Conservation (phyloP, 2,797 vertebrate genomes). For the Scomberomorus guttatus region DNA sequence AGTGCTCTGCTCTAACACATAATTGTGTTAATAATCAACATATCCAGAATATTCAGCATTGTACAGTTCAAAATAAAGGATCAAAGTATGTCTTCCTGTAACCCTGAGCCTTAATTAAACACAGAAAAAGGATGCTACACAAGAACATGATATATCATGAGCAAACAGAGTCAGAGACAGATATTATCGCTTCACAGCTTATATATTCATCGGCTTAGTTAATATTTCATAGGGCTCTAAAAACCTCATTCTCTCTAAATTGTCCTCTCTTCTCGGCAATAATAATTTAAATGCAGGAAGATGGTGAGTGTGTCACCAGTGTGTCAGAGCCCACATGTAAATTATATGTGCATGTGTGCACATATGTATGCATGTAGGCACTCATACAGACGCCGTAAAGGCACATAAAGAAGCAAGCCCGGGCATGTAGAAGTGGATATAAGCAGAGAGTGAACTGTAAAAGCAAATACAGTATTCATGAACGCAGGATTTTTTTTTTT, state of each 20-base stretch:
- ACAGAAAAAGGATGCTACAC: slow-evolving; percentile 33
- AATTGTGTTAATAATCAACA: slow-evolving; percentile 9
- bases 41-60: slow-evolving; percentile 19
- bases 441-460: slow-evolving; percentile 15
- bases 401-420: slow-evolving; percentile 45
- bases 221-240: slow-evolving; percentile 81
- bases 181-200: slow-evolving; percentile 66
- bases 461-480: slow-evolving; percentile 6
- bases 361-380: slow-evolving; percentile 59
- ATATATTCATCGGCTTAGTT: slow-evolving; percentile 80
- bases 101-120: slow-evolving; percentile 52
- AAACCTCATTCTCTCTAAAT: slow-evolving; percentile 81
- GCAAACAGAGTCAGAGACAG: slow-evolving; percentile 58
- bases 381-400: slow-evolving; percentile 49
- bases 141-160: slow-evolving; percentile 56
- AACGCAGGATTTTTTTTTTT: slow-evolving; percentile 34
- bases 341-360: slow-evolving; percentile 63
- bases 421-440: neutral
- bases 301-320: slow-evolving; percentile 53
- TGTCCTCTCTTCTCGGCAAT: slow-evolving; percentile 73
- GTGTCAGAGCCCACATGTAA: slow-evolving; percentile 65
- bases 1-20: neutral
- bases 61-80: neutral
- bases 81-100: slow-evolving; percentile 12
- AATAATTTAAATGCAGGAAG: slow-evolving; percentile 77